These are phyloP conservation scores for Galleria mellonella DNA, from an alignment of 1,140 invertebrate genomes.

Conservation along the genomic window DNA sequence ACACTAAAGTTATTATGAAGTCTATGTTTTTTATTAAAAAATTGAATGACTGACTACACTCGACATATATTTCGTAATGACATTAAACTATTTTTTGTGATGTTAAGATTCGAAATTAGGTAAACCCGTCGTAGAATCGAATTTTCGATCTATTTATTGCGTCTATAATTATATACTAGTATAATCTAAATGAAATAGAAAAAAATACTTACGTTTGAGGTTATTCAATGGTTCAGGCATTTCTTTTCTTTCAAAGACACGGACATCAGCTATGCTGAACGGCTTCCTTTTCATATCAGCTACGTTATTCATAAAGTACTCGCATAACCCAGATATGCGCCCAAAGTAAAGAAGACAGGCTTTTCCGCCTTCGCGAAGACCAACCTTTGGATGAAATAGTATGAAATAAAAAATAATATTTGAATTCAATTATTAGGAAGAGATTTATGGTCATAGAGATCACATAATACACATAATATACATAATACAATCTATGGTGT, in stretches of 20 bases:
- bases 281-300: constrained; percentile 48
- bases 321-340: constrained; percentile 35
- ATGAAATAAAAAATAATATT: not conserved
- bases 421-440: not conserved
- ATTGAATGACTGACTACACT: too few relatives aligned
- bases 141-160: too few relatives aligned
- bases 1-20: too few relatives aligned
- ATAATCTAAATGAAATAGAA: too few relatives aligned
- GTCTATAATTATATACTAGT: too few relatives aligned
- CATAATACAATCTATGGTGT: too few relatives aligned
- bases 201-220: constrained; percentile 52
- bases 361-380: constrained; percentile 52
- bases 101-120: too few relatives aligned
- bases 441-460: not conserved
- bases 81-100: too few relatives aligned
- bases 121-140: too few relatives aligned
- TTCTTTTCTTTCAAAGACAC: constrained; percentile 49
- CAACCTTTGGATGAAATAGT: constrained; percentile 27
- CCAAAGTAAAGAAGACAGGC: constrained; percentile 51
- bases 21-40: too few relatives aligned
- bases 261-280: constrained; percentile 67
- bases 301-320: constrained; percentile 60
- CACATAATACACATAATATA: too few relatives aligned
- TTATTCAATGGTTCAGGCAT: constrained; percentile 67
- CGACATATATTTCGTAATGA: too few relatives aligned